Evolutionary conservation across 1,140 invertebrate genomes (phyloP), one percentile per base, ranked within the genome.

Genomic region (Monomorium pharaonis): DNA sequence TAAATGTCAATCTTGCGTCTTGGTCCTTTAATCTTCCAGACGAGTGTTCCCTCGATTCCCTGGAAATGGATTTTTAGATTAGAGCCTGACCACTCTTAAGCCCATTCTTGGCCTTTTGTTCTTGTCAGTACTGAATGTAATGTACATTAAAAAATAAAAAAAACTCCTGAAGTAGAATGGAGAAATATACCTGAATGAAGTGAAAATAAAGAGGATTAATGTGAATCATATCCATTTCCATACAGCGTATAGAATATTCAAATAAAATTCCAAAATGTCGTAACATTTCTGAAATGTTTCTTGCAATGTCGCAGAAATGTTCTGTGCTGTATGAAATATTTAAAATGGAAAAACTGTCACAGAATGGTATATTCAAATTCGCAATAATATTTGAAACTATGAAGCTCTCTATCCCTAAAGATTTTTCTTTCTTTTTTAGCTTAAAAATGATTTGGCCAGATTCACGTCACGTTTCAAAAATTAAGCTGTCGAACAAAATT

Each of bases 1-100:
- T 60, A 83, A 83, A 83, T 74, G 78, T 83, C 78, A 83, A 83
- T 83, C 78, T 47, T 10, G 18, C 67, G 67, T 83, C 78, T 83
- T n/a, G 24, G 44, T 7, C 37, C n/a, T 83, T 83, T 83, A 83
- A 83, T 83, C 78, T 83, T 58, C 67, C 16, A 21, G 63, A 37
- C 37, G 60, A 72, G 21, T 24, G 18, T 56, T 65, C 65, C n/a
- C 37, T 14, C 65, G 63, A 56, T 56, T 49, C 44, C 14, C 27
- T 12, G n/a, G n/a, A 83, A 56, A 80, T 80, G 30, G 62, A 72
- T 72, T 83, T 74, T 83, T 60, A 60, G 42, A 74, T 72, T 74
- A 74, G 78, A 58, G 30, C 54, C 27, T 58, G 54, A 83, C 27
- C 37, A 49, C 62, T 51, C 16, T 44, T 51, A n/a, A 4, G 16